Evolutionary conservation across 1,140 invertebrate species (phyloP).

Genomic region (Saccostrea cuccullata): DNA sequence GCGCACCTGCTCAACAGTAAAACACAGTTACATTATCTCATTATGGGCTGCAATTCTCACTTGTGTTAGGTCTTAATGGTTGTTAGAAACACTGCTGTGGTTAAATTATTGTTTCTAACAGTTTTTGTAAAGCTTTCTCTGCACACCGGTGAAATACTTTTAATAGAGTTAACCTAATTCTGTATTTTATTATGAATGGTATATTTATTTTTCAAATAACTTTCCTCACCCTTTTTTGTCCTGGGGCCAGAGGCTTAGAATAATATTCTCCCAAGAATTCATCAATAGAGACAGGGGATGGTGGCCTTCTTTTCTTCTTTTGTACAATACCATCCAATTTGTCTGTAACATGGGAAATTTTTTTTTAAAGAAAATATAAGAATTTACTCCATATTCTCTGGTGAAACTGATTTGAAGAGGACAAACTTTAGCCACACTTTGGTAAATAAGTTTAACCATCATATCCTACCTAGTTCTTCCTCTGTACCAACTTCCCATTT

Average conservation of each 20-base stretch:
- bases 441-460: background rate
- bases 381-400: background rate
- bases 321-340: constrained; percentile 88
- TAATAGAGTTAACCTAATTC: background rate
- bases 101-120: too few species aligned
- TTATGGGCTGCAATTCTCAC: background rate
- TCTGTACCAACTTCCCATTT: constrained; percentile 85
- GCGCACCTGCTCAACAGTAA: constrained; percentile 85
- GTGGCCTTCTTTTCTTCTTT: constrained; percentile 80
- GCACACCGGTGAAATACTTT: background rate
- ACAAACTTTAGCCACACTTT: background rate
- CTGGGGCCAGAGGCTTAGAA: constrained; percentile 84
- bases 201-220: background rate
- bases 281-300: constrained; percentile 86
- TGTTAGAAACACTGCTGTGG: too few species aligned
- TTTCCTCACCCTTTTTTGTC: constrained; percentile 89
- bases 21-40: constrained; percentile 16
- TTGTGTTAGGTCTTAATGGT: background rate
- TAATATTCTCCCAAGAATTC: constrained; percentile 92
- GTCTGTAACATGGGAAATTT: constrained; percentile 82
- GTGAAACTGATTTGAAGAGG: background rate
- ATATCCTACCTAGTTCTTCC: constrained; percentile 82
- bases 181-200: background rate
- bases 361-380: background rate
- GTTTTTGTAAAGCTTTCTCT: background rate